Conservation (phyloP, 2,888 invertebrate species). For the Patella pellucida region DNA sequence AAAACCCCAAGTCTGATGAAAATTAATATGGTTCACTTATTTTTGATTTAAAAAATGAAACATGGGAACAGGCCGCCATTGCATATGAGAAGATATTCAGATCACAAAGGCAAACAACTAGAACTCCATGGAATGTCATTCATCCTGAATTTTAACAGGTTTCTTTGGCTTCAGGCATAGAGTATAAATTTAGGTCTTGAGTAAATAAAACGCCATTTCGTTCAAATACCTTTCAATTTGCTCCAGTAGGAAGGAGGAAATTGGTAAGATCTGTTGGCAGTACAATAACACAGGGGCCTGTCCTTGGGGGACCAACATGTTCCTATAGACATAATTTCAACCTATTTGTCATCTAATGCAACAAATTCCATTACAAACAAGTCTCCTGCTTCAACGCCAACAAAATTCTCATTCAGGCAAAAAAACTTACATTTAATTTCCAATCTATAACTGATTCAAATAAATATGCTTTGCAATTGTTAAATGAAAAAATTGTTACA, state of each 20-base stretch:
- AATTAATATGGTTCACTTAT: no score
- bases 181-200: neutral
- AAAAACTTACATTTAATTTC: no score
- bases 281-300: neutral
- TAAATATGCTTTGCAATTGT: no score
- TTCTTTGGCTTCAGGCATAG: neutral
- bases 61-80: neutral
- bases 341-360: neutral
- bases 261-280: neutral
- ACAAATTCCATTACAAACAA: no score
- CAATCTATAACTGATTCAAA: no score
- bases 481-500: no score
- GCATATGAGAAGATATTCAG: neutral
- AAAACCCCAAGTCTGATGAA: no score
- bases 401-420: no score
- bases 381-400: no score
- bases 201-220: neutral
- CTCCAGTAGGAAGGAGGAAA: neutral
- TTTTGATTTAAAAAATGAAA: no score
- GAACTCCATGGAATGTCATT: no score
- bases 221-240: neutral
- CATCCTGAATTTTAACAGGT: neutral
- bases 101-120: neutral
- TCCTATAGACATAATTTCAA: neutral
- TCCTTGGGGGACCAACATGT: neutral